Evolutionary conservation across 2,797 vertebrate genomes (phyloP).

Genomic region (Neosilurus mollespiculum): DNA sequence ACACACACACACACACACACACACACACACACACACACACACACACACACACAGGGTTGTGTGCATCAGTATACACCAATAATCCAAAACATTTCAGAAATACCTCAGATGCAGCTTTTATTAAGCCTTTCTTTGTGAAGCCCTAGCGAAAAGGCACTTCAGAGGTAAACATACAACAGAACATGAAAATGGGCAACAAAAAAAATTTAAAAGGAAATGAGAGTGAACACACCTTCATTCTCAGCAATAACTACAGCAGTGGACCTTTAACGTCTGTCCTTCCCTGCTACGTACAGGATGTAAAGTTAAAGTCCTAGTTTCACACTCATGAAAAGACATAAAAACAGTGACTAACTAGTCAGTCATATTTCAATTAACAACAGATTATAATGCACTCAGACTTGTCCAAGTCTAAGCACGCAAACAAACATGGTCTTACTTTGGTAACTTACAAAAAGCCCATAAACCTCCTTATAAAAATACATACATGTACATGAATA

Average conservation of each 20-base stretch:
- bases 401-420: constrained; percentile 8
- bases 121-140: constrained; percentile 40
- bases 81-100: constrained; percentile 7
- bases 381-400: constrained; percentile 4
- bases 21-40: background rate
- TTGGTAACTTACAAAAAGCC: constrained; percentile 44
- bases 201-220: background rate
- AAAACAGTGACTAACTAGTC: constrained; percentile 1
- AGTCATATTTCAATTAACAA: background rate
- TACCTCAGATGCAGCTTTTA: constrained; percentile 42
- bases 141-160: constrained; percentile 38
- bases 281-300: background rate
- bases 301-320: background rate
- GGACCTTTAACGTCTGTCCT: background rate
- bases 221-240: background rate
- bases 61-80: background rate
- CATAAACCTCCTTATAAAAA: constrained; percentile 50
- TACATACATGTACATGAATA: constrained; percentile 53
- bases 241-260: background rate
- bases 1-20: no score
- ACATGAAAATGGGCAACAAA: constrained; percentile 25
- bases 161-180: constrained; percentile 34
- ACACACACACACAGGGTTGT: background rate
- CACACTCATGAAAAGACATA: background rate
- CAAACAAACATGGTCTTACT: constrained; percentile 10